These are phyloP conservation scores for Glandiceps talaboti DNA, from an alignment of 53 echinoderm and acorn worm genomes.

Conservation along the genomic window DNA sequence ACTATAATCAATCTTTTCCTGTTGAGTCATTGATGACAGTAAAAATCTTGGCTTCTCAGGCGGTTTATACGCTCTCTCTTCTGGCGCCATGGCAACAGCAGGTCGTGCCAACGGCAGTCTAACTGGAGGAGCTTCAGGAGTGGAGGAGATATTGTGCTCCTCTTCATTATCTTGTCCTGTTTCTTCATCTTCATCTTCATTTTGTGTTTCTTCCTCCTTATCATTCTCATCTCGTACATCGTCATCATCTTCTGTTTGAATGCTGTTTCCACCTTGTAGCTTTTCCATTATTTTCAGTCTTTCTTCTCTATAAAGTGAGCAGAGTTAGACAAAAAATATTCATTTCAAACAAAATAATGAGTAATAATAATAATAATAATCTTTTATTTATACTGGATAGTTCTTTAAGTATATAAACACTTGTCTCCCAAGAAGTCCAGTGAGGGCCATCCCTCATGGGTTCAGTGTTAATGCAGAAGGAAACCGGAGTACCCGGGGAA, in stretches of 20 bases:
- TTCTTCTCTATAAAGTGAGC: slow-evolving; percentile 22
- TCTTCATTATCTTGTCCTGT: slow-evolving; percentile 12
- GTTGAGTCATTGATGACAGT: slow-evolving; percentile 65
- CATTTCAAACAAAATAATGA: too few relatives aligned
- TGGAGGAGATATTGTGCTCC: slow-evolving; percentile 7
- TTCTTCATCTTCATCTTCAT: slow-evolving; percentile 9
- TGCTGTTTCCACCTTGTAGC: slow-evolving; percentile 38
- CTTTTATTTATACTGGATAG: too few relatives aligned
- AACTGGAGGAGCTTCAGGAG: slow-evolving; percentile 61
- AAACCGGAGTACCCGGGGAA: too few relatives aligned
- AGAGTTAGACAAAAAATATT: too few relatives aligned
- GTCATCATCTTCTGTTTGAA: slow-evolving; percentile 18
- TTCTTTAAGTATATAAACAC: too few relatives aligned
- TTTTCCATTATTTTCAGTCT: slow-evolving; percentile 78
- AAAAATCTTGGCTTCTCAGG: slow-evolving; percentile 37
- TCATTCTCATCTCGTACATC: slow-evolving; percentile 1
- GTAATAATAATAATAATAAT: too few relatives aligned
- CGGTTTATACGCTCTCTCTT: slow-evolving; percentile 1
- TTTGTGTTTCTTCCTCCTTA: slow-evolving; percentile 7
- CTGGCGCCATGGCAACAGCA: slow-evolving; percentile 69
- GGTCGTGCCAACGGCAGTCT: slow-evolving; percentile 73
- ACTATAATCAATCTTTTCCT: slow-evolving; percentile 91
- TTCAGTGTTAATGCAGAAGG: too few relatives aligned
- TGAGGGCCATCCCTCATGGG: too few relatives aligned
- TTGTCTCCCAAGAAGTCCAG: too few relatives aligned